Conservation (phyloP, 2,888 invertebrate genomes). For the Lepidocyrtinus sp. region DNA sequence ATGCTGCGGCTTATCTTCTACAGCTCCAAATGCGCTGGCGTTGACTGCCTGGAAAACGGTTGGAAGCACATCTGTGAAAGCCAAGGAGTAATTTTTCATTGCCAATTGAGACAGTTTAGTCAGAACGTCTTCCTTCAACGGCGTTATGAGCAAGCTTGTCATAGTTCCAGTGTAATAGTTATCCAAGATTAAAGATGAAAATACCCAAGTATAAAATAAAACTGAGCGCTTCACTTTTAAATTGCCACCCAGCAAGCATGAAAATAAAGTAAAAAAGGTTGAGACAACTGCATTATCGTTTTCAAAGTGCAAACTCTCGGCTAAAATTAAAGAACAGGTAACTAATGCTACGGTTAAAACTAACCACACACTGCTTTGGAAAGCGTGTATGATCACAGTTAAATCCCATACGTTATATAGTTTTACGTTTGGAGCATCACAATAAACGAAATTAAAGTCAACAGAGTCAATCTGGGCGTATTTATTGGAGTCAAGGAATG, state of each 20-base stretch:
- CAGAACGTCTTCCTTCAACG: constrained; percentile 17
- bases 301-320: no score
- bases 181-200: background rate
- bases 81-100: background rate
- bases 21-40: constrained; percentile 5
- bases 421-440: constrained; percentile 11
- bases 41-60: background rate
- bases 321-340: background rate
- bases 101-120: background rate
- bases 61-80: background rate
- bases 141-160: constrained; percentile 25
- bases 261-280: no score
- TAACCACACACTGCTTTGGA: background rate
- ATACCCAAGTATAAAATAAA: constrained; percentile 7
- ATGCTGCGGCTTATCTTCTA: background rate
- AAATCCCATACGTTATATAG: background rate
- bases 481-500: background rate
- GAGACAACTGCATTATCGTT: no score
- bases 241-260: background rate
- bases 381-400: background rate
- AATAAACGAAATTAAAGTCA: constrained; percentile 34
- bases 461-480: constrained; percentile 10
- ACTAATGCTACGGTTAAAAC: background rate
- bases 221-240: background rate
- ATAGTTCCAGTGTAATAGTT: constrained; percentile 30